Percentiles rank a stretch among this genome's conserved stretches.
Conservation (phyloP, 2,888 invertebrate species). For the Liopterus haemorrhoidalis region DNA sequence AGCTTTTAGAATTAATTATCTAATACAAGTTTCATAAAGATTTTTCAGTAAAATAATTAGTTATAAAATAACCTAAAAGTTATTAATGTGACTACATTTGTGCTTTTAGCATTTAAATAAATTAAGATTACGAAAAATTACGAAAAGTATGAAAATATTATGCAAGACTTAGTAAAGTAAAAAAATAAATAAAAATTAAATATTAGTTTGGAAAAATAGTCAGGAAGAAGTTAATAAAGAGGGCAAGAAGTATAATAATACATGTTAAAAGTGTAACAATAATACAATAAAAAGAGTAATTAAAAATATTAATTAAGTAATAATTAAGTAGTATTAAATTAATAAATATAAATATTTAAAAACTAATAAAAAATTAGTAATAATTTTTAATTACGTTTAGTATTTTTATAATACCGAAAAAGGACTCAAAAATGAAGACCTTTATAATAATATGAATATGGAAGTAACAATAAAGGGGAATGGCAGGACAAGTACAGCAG, state of each 20-base stretch:
- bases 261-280: neutral
- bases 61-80: too few relatives aligned
- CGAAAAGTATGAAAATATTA: neutral
- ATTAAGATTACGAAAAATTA: too few relatives aligned
- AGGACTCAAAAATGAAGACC: too few relatives aligned
- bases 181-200: constrained; percentile 1
- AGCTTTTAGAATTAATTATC: too few relatives aligned
- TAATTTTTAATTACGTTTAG: constrained; percentile 1
- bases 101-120: too few relatives aligned
- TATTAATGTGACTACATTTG: too few relatives aligned
- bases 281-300: neutral
- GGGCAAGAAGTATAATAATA: neutral
- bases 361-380: neutral
- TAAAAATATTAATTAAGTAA: neutral
- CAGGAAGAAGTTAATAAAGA: neutral
- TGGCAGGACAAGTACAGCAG: too few relatives aligned
- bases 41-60: too few relatives aligned
- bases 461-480: too few relatives aligned
- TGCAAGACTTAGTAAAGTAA: neutral
- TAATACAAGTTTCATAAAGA: too few relatives aligned
- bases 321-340: constrained; percentile 3
- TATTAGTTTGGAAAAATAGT: neutral
- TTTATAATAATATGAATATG: too few relatives aligned
- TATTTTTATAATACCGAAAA: neutral
- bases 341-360: neutral